Evolutionary conservation across 2,888 invertebrate genomes (phyloP), one percentile per base, ranked within the genome.

Genomic region (Mythimna impura): DNA sequence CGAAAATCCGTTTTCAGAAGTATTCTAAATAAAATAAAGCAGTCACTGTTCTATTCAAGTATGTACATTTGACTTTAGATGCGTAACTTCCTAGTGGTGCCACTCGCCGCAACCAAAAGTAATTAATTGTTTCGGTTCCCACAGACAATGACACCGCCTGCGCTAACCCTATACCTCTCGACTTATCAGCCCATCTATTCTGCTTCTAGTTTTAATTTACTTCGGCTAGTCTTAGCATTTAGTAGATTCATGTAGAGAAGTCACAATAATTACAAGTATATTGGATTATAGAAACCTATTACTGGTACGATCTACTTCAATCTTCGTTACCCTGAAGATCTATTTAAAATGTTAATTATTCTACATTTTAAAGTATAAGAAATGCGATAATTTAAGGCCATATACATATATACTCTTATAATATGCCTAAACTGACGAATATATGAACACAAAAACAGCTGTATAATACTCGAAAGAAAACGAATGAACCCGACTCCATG

Each of bases 61-160:
- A 25, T 54, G 43, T 78, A 72, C 65, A 34, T 47, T 80, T 73
- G 82, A 75, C 69, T 77, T 73, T 77, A 75, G 83, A 73, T 75
- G 70, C 66, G 80, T 69, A 80, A 78, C 66, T 77, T 65, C 66
- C 62, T 54, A 70, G 68, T 60, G 67, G 69, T 61, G 43, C 77
- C 83, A 67, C 71, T 78, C 73, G 71, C 73, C 76, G 76, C 74
- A 81, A 82, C 86, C 83, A 85, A 87, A 87, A 87, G 86, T 88
- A 89, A 89, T 88, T 89, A 89, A 89, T 89, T 88, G 84, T 87
- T 87, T 89, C 87, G 88, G 82, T 88, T 87, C 83, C 84, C 83
- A 75, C 73, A 88, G 83, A 90, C 86, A 90, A 87, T 88, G 80
- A 85, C 87, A 83, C 77, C 72, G 71, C 77, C 62, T 82, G 82